Evolutionary conservation across 35 echinoderm and acorn worm species (phyloP), one percentile per base, ranked within the genome.

Genomic region (Apostichopus japonicus): DNA sequence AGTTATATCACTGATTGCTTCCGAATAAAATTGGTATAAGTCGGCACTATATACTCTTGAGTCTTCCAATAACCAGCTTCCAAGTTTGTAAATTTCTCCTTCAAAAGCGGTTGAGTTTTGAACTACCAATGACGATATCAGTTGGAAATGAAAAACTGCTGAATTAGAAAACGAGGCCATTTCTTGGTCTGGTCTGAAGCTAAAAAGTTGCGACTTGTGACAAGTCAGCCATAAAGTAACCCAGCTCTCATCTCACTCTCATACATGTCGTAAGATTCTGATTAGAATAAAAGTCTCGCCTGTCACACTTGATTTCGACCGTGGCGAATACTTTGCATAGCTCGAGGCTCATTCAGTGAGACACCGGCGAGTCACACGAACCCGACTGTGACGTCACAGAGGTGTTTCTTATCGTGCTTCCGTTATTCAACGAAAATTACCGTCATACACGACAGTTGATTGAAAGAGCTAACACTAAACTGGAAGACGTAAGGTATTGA

Each of bases 261-360:
- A 22, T 53, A 84, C 22, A n/a, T 54, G 54, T 57, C 17, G 23
- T 55, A 22, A 58, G 21, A 57, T 58, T 59, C n/a, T 57, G 17
- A 84, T 58, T 23, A 84, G 10, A 84, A 84, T 57, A 84, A 84
- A 84, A 84, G 81, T 84, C 81, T 84, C 56, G 81, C 81, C 51
- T 84, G 81, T 84, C 81, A 21, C 53, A 84, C 54, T 84, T 84
- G 54, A 84, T 84, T 24, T 84, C 54, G 54, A 84, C 54, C 81
- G 51, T 84, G 22, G 6, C 81, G 81, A 84, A 84, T 84, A 24
- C 81, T 84, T 84, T 57, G 56, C 53, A 84, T 84, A 57, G 81
- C 81, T n/a, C n/a, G 81, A 84, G 81, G 81, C 56, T 84, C 81
- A 58, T 22, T 58, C 17, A 24, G 54, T 23, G 81, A n/a, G 81